Percentiles rank a stretch among this genome's conserved stretches.
phyloP scores from a whole-genome alignment of 2,113 vertebrate species.

The Ibidorhyncha struthersii region DNA sequence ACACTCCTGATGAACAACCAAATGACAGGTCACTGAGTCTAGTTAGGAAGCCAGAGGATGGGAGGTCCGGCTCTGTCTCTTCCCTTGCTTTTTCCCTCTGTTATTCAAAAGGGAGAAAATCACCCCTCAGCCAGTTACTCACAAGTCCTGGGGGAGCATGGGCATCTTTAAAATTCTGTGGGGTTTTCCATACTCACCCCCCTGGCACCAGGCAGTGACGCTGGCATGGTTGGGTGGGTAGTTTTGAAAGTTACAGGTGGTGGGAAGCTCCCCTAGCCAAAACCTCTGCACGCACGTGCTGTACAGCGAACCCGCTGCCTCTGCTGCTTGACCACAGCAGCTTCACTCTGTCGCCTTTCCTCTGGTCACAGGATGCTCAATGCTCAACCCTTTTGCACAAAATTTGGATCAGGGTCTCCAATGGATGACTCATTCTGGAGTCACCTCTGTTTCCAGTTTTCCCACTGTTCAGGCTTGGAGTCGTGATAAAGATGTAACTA shows the following conservation, averaged over 20 bases:
- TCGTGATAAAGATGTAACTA: not conserved
- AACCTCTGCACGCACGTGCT: not conserved
- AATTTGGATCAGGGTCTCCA: not conserved
- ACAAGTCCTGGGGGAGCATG: not conserved
- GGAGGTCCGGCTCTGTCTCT: not conserved
- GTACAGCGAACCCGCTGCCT: rapidly evolving
- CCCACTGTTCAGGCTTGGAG: not conserved
- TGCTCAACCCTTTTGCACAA: not conserved
- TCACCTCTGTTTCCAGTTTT: not conserved
- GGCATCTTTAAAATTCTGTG: not conserved
- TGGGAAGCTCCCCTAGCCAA: not conserved
- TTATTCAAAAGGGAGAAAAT: not conserved
- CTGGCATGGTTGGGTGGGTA: too few relatives aligned
- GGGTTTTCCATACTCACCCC: rapidly evolving
- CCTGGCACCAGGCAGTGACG: not conserved
- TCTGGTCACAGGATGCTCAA: not conserved
- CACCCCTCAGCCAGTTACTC: not conserved
- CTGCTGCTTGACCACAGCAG: not conserved
- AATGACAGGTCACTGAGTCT: not conserved
- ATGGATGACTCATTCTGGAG: not conserved
- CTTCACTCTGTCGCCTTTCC: not conserved
- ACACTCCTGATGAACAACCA: not conserved
- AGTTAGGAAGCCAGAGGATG: not conserved
- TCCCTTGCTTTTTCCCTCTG: not conserved
- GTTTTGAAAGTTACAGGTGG: not conserved